These are phyloP conservation scores for Mobula hypostoma DNA, from an alignment of 2,113 vertebrate genomes.

Conservation along the genomic window DNA sequence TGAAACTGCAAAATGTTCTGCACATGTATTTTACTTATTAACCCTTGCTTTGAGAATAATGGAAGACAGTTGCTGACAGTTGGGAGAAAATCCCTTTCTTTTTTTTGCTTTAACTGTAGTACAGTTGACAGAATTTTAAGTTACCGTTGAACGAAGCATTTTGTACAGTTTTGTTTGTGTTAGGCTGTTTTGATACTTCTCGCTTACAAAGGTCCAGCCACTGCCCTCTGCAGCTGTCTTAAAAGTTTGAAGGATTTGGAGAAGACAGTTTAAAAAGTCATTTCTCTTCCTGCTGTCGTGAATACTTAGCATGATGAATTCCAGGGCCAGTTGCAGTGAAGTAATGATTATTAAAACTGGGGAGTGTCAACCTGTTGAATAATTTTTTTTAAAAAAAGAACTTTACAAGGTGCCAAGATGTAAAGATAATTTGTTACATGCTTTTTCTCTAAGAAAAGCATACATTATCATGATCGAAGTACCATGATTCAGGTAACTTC, in stretches of 20 bases:
- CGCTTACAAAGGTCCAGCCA: constrained; percentile 68
- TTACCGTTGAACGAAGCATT: constrained; percentile 77
- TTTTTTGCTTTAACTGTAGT: constrained; percentile 83
- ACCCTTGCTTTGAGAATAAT: constrained; percentile 78
- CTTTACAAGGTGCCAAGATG: constrained; percentile 94
- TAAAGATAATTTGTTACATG: constrained; percentile 85
- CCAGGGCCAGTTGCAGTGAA: constrained; percentile 76
- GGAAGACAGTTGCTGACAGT: constrained; percentile 73
- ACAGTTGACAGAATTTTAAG: constrained; percentile 81
- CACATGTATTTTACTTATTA: constrained; percentile 88
- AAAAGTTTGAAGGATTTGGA: constrained; percentile 65
- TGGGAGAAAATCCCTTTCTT: constrained; percentile 67
- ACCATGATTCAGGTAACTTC: constrained; percentile 59
- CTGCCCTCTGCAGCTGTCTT: constrained; percentile 74
- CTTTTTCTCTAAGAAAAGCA: constrained; percentile 61
- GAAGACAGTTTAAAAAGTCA: constrained; percentile 56
- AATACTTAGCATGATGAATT: constrained; percentile 84
- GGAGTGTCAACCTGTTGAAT: constrained; percentile 81
- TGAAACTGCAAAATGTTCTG: constrained; percentile 82
- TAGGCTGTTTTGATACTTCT: constrained; percentile 78
- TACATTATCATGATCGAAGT: constrained; percentile 60
- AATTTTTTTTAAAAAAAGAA: constrained; percentile 75
- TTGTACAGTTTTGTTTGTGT: constrained; percentile 75
- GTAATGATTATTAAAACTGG: constrained; percentile 77
- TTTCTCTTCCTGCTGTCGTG: constrained; percentile 72